Evolutionary conservation across 1,140 invertebrate species (phyloP).

Genomic region (Phocides pigmalion): DNA sequence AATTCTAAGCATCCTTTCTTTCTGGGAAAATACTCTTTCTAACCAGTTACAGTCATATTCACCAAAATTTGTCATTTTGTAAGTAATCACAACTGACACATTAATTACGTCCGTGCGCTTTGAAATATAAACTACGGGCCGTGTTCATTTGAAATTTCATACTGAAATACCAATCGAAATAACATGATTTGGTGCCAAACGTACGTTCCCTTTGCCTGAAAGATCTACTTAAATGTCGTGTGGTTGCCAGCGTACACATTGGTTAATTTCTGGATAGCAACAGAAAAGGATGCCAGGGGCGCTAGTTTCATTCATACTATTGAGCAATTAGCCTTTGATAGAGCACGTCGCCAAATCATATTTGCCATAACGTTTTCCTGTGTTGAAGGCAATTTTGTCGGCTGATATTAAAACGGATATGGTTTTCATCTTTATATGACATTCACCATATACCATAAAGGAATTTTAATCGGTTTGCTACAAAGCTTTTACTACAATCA

Average conservation of each 20-base stretch:
- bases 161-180: background rate
- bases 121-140: too few species aligned
- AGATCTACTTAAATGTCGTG: background rate
- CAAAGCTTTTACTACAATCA: slow-evolving; percentile 15
- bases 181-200: background rate
- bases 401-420: slow-evolving; percentile 62
- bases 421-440: slow-evolving; percentile 41
- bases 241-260: background rate
- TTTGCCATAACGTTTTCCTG: slow-evolving; percentile 62
- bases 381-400: slow-evolving; percentile 61
- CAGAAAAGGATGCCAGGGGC: background rate
- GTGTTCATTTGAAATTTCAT: background rate
- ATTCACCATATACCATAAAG: slow-evolving; percentile 43
- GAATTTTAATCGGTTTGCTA: slow-evolving; percentile 7
- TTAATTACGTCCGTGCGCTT: too few species aligned
- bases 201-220: background rate
- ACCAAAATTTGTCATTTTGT: too few species aligned
- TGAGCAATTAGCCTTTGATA: slow-evolving; percentile 71
- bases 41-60: too few species aligned
- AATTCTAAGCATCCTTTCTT: too few species aligned
- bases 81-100: too few species aligned
- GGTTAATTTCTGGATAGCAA: slow-evolving; percentile 12
- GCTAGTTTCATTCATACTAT: slow-evolving; percentile 37
- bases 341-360: slow-evolving; percentile 64
- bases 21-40: too few species aligned